phyloP scores from a whole-genome alignment of 2,797 vertebrate genomes.

The Anniella stebbinsi region DNA sequence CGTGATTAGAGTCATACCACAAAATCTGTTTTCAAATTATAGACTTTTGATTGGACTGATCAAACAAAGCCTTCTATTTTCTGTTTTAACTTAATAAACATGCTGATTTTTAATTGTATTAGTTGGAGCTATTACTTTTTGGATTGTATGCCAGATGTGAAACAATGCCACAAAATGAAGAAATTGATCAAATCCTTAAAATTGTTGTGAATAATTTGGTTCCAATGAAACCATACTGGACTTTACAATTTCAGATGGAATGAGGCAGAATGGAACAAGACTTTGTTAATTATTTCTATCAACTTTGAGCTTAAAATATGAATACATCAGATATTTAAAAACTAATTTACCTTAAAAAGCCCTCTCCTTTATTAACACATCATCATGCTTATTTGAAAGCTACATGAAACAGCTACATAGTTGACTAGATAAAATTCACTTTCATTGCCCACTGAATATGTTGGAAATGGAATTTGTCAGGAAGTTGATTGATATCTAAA shows the following conservation, averaged over 20 bases:
- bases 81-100: constrained; percentile 69
- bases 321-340: constrained; percentile 77
- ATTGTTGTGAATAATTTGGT: constrained; percentile 66
- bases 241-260: constrained; percentile 50
- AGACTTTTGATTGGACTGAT: constrained; percentile 51
- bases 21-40: constrained; percentile 53
- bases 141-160: constrained; percentile 61
- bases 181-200: constrained; percentile 60
- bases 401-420: constrained; percentile 70
- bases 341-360: constrained; percentile 76
- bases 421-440: constrained; percentile 77
- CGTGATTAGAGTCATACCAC: constrained; percentile 43
- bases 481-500: constrained; percentile 82
- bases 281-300: constrained; percentile 75
- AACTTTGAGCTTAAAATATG: constrained; percentile 73
- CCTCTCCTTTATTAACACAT: constrained; percentile 78
- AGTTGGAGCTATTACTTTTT: constrained; percentile 68
- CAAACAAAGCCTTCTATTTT: constrained; percentile 52
- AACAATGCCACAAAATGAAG: constrained; percentile 53
- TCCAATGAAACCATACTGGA: constrained; percentile 71
- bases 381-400: constrained; percentile 77
- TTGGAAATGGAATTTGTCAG: constrained; percentile 83
- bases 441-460: constrained; percentile 81
- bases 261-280: constrained; percentile 48
- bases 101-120: constrained; percentile 61